Evolutionary conservation across 2,113 vertebrate species (phyloP).

Genomic region (Dryoscopus gambensis): DNA sequence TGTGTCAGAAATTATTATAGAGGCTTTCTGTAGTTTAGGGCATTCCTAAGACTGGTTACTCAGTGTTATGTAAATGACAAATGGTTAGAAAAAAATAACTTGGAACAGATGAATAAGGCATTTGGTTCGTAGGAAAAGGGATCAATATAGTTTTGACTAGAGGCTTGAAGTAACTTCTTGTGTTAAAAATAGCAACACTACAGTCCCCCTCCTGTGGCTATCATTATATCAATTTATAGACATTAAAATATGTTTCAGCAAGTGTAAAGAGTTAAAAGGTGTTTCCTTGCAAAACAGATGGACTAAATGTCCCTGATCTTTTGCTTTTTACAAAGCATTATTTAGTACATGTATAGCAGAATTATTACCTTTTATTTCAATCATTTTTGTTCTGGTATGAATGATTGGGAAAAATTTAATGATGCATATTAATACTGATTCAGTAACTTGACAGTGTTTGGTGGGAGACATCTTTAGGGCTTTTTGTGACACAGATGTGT

Average conservation of each 20-base stretch:
- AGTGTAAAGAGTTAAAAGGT: not conserved
- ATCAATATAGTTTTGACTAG: slow-evolving; percentile 57
- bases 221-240: slow-evolving; percentile 4
- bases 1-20: slow-evolving; percentile 81
- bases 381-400: not conserved
- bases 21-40: slow-evolving; percentile 83
- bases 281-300: not conserved
- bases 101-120: slow-evolving; percentile 67
- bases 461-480: not conserved
- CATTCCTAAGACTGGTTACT: slow-evolving; percentile 78
- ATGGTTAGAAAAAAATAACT: slow-evolving; percentile 63
- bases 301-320: not conserved
- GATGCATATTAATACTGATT: not conserved
- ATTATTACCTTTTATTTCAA: not conserved
- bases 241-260: not conserved
- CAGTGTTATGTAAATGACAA: slow-evolving; percentile 82
- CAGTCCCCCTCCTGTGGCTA: not conserved
- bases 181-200: slow-evolving; percentile 45
- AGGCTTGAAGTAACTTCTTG: slow-evolving; percentile 49
- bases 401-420: not conserved
- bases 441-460: not conserved
- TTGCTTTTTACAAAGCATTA: not conserved
- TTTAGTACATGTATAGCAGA: not conserved
- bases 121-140: slow-evolving; percentile 61
- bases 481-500: not conserved